phyloP scores from a whole-genome alignment of 2,113 vertebrate genomes.

The Saimiri boliviensis region DNA sequence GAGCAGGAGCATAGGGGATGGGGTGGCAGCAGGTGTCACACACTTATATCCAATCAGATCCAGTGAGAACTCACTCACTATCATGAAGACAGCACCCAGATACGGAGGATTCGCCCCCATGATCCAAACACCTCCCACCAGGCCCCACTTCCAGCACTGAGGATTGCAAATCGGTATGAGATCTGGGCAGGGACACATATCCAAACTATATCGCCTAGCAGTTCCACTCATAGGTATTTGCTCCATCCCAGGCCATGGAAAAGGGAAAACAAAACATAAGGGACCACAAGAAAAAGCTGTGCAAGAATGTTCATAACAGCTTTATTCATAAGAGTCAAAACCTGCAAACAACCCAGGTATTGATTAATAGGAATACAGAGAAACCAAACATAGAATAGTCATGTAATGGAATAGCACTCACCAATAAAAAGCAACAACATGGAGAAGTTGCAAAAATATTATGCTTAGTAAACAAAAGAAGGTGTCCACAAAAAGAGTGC shows the following conservation, averaged over 20 bases:
- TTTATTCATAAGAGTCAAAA: background rate
- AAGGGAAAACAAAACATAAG: background rate
- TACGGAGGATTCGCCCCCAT: no score
- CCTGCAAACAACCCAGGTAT: background rate
- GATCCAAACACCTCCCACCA: no score
- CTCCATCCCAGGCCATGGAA: background rate
- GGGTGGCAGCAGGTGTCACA: no score
- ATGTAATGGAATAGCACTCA: rapidly evolving
- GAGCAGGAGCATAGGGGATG: no score
- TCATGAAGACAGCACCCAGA: no score
- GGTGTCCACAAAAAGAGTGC: background rate
- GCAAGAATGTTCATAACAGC: background rate
- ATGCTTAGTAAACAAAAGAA: background rate
- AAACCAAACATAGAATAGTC: background rate
- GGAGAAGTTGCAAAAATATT: background rate
- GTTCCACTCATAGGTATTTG: background rate
- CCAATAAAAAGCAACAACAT: background rate
- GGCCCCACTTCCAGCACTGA: no score
- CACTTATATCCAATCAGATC: no score
- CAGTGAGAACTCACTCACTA: no score
- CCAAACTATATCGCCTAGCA: background rate
- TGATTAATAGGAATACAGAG: background rate
- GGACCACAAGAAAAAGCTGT: no score
- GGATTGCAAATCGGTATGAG: no score
- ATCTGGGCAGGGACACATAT: no score